A percentile compares a stretch with the other conserved stretches of the same genome.
These are phyloP conservation scores for Frieseomelitta varia DNA, from an alignment of 1,140 invertebrate species.

Conservation along the genomic window DNA sequence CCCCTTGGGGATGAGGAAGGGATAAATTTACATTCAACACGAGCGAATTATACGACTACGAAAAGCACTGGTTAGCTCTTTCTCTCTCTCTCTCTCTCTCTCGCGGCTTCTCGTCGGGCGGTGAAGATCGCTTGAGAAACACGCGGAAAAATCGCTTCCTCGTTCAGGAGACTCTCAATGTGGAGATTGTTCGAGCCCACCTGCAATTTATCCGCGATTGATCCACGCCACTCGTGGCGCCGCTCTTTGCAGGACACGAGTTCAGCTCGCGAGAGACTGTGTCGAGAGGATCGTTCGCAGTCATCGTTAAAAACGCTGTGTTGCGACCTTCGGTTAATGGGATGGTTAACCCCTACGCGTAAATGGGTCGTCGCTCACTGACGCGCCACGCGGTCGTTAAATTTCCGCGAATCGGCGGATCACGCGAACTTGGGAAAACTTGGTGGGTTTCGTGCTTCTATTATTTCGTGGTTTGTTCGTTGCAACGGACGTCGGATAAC, in stretches of 20 bases:
- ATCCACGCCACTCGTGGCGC: not conserved
- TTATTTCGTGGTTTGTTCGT: no score
- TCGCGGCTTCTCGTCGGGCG: not conserved
- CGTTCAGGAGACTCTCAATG: not conserved
- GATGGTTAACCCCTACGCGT: not conserved
- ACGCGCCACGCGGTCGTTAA: not conserved
- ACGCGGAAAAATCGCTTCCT: conserved; percentile 30
- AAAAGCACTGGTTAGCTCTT: conserved; percentile 37
- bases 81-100: no score
- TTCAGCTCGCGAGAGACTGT: not conserved
- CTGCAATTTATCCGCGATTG: not conserved
- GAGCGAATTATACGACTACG: conserved; percentile 58
- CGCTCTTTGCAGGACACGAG: not conserved
- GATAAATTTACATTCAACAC: conserved; percentile 64
- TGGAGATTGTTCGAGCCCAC: not conserved
- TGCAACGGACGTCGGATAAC: no score
- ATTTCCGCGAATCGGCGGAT: not conserved
- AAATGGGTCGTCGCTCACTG: not conserved
- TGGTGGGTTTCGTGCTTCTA: no score
- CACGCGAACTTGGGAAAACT: not conserved
- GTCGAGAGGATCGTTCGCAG: not conserved
- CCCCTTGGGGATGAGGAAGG: conserved; percentile 15
- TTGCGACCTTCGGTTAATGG: not conserved
- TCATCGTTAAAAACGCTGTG: not conserved
- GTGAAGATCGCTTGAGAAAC: conserved; percentile 23